A percentile compares a stretch with the other conserved stretches of the same genome.
Conservation (phyloP, 2,888 invertebrate genomes). For the Drosophila mercatorum region DNA sequence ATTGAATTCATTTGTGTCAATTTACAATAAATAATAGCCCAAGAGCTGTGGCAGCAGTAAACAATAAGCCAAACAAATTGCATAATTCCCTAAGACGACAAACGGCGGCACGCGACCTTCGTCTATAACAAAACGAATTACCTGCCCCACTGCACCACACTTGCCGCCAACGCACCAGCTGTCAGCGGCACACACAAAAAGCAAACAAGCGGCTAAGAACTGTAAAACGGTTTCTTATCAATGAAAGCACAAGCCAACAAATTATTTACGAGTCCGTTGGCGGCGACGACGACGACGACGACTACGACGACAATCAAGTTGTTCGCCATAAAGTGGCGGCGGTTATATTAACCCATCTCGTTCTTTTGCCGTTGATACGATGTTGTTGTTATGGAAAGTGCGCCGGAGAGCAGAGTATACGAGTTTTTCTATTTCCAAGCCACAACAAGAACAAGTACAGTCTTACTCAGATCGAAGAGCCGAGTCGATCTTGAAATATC, state of each 20-base stretch:
- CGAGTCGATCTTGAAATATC: too few relatives aligned
- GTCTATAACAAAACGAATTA: slow-evolving; percentile 26
- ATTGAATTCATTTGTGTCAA: slow-evolving; percentile 77
- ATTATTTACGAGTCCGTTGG: slow-evolving; percentile 50
- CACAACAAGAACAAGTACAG: not conserved
- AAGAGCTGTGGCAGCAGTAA: slow-evolving; percentile 27
- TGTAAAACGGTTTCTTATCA: slow-evolving; percentile 54
- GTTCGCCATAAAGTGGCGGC: slow-evolving; percentile 34
- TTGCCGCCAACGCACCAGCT: slow-evolving; percentile 21
- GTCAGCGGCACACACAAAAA: slow-evolving; percentile 36
- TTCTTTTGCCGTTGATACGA: not conserved
- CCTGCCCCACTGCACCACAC: not conserved
- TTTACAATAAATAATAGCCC: slow-evolving; percentile 68
- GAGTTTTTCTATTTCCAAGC: not conserved
- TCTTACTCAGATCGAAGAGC: not conserved
- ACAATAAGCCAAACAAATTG: slow-evolving; percentile 57
- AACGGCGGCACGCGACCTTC: slow-evolving; percentile 64
- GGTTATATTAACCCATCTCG: slow-evolving; percentile 35
- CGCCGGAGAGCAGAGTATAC: too few relatives aligned
- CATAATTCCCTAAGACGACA: slow-evolving; percentile 61
- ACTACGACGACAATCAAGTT: not conserved
- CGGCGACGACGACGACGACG: not conserved
- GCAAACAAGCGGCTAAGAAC: slow-evolving; percentile 37
- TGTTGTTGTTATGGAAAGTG: not conserved
- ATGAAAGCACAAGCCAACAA: slow-evolving; percentile 47